phyloP scores from a whole-genome alignment of 2,113 vertebrate species.

The Oryzias javanicus region DNA sequence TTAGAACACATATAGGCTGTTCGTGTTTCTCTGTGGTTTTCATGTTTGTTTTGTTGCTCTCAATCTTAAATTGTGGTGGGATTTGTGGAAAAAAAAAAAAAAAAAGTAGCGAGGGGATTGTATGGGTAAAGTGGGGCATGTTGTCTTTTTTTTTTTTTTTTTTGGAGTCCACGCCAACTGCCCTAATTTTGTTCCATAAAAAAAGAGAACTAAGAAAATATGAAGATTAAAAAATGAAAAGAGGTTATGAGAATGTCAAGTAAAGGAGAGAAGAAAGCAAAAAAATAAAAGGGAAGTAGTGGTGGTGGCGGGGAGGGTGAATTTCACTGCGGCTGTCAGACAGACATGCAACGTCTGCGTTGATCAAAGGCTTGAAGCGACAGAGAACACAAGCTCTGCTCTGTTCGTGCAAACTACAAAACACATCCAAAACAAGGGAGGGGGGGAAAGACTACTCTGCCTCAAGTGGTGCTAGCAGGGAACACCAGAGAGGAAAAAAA shows the following conservation, averaged over 20 bases:
- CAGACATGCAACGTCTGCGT: slow-evolving; percentile 70
- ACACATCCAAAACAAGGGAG: slow-evolving; percentile 54
- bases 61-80: slow-evolving; percentile 64
- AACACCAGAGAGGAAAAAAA: slow-evolving; percentile 58
- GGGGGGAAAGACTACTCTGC: slow-evolving; percentile 56
- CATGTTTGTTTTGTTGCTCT: slow-evolving; percentile 57
- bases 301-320: slow-evolving; percentile 39
- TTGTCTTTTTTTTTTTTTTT: slow-evolving; percentile 37
- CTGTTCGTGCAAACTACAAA: slow-evolving; percentile 48
- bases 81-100: too few species aligned
- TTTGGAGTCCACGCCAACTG: slow-evolving; percentile 83
- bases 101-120: slow-evolving; percentile 65
- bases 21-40: slow-evolving; percentile 52
- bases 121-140: slow-evolving; percentile 67
- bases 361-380: slow-evolving; percentile 59
- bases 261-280: slow-evolving; percentile 47
- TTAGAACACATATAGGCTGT: slow-evolving; percentile 28
- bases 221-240: slow-evolving; percentile 57
- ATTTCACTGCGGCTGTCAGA: slow-evolving; percentile 69
- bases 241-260: slow-evolving; percentile 56
- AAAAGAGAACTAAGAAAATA: slow-evolving; percentile 56
- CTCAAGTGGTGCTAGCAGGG: slow-evolving; percentile 62
- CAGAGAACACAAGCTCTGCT: slow-evolving; percentile 61
- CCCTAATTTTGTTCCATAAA: slow-evolving; percentile 78
- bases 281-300: slow-evolving; percentile 53